These are phyloP conservation scores for Drosophila oshimai DNA, from an alignment of 1,140 invertebrate genomes.

Conservation along the genomic window DNA sequence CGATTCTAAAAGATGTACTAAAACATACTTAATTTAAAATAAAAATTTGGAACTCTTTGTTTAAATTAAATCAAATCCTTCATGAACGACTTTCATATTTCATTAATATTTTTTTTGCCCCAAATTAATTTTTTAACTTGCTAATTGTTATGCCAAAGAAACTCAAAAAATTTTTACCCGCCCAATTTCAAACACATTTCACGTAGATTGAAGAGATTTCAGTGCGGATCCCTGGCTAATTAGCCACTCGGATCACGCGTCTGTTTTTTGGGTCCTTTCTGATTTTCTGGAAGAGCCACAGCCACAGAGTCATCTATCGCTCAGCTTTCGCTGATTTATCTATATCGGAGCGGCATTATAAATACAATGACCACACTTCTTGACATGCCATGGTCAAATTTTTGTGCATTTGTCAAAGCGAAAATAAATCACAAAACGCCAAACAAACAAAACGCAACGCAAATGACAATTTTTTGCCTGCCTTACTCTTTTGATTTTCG, in stretches of 20 bases:
- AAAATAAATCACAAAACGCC: constrained; percentile 77
- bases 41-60: too few species aligned
- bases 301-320: constrained; percentile 29
- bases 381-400: constrained; percentile 80
- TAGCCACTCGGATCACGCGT: constrained; percentile 47
- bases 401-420: constrained; percentile 78
- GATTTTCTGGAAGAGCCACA: constrained; percentile 35
- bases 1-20: too few species aligned
- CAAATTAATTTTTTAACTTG: background rate
- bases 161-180: background rate
- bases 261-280: constrained; percentile 4
- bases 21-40: too few species aligned
- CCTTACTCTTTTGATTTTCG: constrained; percentile 8
- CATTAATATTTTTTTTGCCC: background rate
- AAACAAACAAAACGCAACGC: constrained; percentile 53
- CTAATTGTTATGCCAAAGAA: background rate
- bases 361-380: constrained; percentile 78
- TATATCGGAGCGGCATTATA: constrained; percentile 71
- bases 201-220: constrained; percentile 3
- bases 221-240: constrained; percentile 43
- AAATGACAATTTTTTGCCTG: constrained; percentile 74
- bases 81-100: too few species aligned
- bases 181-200: constrained; percentile 11
- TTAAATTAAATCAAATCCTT: too few species aligned
- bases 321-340: constrained; percentile 52